phyloP scores from a whole-genome alignment of 1,140 invertebrate genomes.

The Musca vetustissima region DNA sequence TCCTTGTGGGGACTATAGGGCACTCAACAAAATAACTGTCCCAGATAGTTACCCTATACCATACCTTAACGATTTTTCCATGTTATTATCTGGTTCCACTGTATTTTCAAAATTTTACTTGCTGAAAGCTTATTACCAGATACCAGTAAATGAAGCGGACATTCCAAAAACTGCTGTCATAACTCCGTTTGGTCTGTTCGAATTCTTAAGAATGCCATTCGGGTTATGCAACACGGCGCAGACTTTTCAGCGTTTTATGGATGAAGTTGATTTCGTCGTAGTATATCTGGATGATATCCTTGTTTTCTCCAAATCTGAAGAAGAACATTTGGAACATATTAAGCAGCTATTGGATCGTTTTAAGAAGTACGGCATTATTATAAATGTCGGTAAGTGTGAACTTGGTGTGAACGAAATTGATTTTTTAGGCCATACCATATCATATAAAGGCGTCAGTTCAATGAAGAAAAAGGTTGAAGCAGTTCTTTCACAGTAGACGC shows the following conservation, averaged over 20 bases:
- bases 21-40: no score
- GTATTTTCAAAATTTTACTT: not conserved
- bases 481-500: no score
- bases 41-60: not conserved
- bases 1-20: not conserved
- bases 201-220: conserved; percentile 3
- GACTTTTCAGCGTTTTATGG: conserved; percentile 58
- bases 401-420: conserved; percentile 34
- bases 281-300: conserved; percentile 61
- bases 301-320: conserved; percentile 40
- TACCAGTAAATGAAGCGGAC: not conserved
- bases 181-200: conserved; percentile 6
- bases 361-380: no score
- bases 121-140: conserved; percentile 9
- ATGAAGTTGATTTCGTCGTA: conserved; percentile 43
- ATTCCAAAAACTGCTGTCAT: conserved; percentile 9
- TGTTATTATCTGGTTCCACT: not conserved
- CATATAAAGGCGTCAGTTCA: conserved; percentile 24
- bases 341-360: conserved; percentile 33
- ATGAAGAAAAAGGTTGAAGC: conserved; percentile 15
- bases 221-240: conserved; percentile 12
- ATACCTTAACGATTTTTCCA: not conserved
- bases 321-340: conserved; percentile 43
- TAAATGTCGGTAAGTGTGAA: no score
- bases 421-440: conserved; percentile 43